Percentiles rank a stretch among this genome's conserved stretches.
Evolutionary conservation across 2,797 vertebrate genomes (phyloP).

Genomic region (Sus cebifrons): DNA sequence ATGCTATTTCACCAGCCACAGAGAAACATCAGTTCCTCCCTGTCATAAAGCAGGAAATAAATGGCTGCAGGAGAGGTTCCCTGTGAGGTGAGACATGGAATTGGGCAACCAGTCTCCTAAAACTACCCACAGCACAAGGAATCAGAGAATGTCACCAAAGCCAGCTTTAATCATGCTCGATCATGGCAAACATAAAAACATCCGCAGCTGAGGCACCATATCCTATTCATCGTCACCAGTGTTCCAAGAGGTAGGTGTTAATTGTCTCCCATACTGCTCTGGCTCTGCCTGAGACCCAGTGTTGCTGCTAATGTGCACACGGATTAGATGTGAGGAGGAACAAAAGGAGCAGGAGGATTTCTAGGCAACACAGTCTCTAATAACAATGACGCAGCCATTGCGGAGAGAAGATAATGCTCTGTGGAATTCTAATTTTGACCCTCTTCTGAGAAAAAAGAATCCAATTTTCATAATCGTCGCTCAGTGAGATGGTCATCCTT

Average conservation of each 20-base stretch:
- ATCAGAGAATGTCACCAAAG: conserved; percentile 54
- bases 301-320: conserved; percentile 27
- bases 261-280: conserved; percentile 59
- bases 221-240: conserved; percentile 52
- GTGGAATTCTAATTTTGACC: conserved; percentile 72
- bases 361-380: conserved; percentile 55
- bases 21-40: conserved; percentile 15
- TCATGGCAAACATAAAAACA: conserved; percentile 69
- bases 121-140: background rate
- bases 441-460: conserved; percentile 59
- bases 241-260: conserved; percentile 65
- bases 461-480: conserved; percentile 62
- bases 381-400: conserved; percentile 53
- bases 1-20: background rate
- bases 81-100: conserved; percentile 12
- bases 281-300: background rate
- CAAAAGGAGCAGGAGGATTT: conserved; percentile 72
- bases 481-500: background rate
- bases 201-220: conserved; percentile 46
- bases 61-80: background rate
- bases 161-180: conserved; percentile 72
- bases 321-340: conserved; percentile 66
- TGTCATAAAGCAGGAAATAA: background rate
- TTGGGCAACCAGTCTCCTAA: background rate
- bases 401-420: conserved; percentile 57